Conservation (phyloP, 2,113 vertebrate species). For the Centropus bengalensis region DNA sequence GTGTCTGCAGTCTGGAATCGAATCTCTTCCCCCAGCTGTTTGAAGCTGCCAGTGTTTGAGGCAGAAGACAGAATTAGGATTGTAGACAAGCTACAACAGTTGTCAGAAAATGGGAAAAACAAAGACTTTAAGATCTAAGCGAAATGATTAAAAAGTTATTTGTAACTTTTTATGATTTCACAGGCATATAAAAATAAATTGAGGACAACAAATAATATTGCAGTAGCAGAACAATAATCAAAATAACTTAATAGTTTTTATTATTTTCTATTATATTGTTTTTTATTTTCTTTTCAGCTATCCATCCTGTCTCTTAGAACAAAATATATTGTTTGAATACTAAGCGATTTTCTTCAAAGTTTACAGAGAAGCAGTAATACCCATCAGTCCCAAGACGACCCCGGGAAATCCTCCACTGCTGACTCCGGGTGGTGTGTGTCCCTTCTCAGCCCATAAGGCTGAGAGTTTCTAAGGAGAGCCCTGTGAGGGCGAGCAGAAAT, state of each 20-base stretch:
- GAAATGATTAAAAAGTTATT: not conserved
- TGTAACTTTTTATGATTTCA: not conserved
- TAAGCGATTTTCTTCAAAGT: not conserved
- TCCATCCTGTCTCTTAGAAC: not conserved
- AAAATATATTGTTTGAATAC: not conserved
- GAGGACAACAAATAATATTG: not conserved
- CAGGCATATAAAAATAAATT: not conserved
- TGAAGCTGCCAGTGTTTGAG: not conserved
- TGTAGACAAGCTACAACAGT: not conserved
- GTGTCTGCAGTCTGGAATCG: not conserved
- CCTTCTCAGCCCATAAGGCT: not conserved
- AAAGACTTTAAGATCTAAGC: not conserved
- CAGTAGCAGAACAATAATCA: not conserved
- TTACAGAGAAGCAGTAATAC: not conserved
- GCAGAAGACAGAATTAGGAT: not conserved
- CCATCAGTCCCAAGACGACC: not conserved
- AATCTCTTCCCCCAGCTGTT: not conserved
- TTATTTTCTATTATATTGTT: not conserved
- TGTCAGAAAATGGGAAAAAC: not conserved
- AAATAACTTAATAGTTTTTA: not conserved
- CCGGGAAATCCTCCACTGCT: not conserved
- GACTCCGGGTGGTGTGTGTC: not conserved
- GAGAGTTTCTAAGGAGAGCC: not conserved
- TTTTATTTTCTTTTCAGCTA: not conserved
- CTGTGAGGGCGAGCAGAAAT: not conserved